Percentiles rank a stretch among this genome's conserved stretches.
phyloP scores from a whole-genome alignment of 2,888 invertebrate species.

The Agrochola lychnidis region DNA sequence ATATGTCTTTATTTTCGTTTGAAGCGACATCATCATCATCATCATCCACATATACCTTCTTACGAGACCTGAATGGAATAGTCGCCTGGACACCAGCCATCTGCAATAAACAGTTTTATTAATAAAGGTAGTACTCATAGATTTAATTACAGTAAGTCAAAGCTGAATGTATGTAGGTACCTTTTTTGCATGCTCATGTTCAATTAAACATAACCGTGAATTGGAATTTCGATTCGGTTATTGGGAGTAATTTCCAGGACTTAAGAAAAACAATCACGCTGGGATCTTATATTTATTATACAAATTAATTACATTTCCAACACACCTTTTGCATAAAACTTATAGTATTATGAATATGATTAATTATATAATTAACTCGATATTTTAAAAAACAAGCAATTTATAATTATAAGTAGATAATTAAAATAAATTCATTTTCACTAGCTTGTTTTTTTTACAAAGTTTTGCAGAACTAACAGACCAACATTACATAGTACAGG shows the following conservation, averaged over 20 bases:
- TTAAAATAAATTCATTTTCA: constrained; percentile 7
- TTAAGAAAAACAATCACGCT: constrained; percentile 25
- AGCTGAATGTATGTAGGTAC: constrained; percentile 11
- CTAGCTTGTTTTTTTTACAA: background rate
- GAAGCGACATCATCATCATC: constrained; percentile 65
- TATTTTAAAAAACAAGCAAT: background rate
- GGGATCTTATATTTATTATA: constrained; percentile 54
- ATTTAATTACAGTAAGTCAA: background rate
- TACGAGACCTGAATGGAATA: constrained; percentile 88
- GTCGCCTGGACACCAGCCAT: constrained; percentile 87
- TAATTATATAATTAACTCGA: constrained; percentile 4
- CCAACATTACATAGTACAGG: background rate
- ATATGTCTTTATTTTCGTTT: constrained; percentile 80
- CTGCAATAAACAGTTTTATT: constrained; percentile 69
- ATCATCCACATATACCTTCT: constrained; percentile 78
- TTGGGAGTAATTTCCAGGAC: background rate
- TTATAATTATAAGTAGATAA: background rate
- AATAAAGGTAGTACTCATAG: no score
- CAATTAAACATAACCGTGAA: background rate
- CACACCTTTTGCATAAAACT: constrained; percentile 47
- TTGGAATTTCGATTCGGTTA: constrained; percentile 1
- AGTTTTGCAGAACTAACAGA: background rate
- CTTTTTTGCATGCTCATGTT: constrained; percentile 23
- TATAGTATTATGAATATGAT: constrained; percentile 42
- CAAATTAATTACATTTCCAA: constrained; percentile 53